phyloP scores from a whole-genome alignment of 2,113 vertebrate species.

The Burhinus oedicnemus region DNA sequence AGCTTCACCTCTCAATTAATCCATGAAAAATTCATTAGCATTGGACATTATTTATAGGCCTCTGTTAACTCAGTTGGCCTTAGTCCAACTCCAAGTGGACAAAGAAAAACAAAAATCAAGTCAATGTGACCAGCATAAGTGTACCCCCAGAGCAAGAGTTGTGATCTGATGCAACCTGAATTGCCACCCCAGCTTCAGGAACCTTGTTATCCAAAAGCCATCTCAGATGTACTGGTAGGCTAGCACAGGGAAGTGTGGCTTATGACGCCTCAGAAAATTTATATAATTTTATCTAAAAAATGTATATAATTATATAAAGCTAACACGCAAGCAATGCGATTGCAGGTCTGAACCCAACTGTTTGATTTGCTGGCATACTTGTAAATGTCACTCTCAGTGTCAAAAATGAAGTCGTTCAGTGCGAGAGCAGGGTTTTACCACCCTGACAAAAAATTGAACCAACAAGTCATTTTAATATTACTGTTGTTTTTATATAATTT shows the following conservation, averaged over 20 bases:
- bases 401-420: not conserved
- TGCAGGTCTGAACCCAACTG: not conserved
- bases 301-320: not conserved
- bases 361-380: not conserved
- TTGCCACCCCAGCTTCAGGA: not conserved
- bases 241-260: not conserved
- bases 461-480: not conserved
- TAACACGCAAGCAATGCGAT: not conserved
- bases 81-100: not conserved
- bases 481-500: not conserved
- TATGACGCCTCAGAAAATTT: not conserved
- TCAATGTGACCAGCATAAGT: not conserved
- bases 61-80: not conserved
- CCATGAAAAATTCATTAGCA: slow-evolving; percentile 52
- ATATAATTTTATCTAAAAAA: not conserved
- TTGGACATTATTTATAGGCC: slow-evolving; percentile 22
- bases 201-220: not conserved
- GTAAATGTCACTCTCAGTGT: not conserved
- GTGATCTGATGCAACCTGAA: not conserved
- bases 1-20: slow-evolving; percentile 29
- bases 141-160: not conserved
- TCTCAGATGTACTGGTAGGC: not conserved
- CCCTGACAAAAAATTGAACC: not conserved
- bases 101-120: not conserved
- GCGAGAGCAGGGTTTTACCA: not conserved